These are phyloP conservation scores for Drosophila insularis DNA, from an alignment of 1,140 invertebrate species.

Conservation along the genomic window DNA sequence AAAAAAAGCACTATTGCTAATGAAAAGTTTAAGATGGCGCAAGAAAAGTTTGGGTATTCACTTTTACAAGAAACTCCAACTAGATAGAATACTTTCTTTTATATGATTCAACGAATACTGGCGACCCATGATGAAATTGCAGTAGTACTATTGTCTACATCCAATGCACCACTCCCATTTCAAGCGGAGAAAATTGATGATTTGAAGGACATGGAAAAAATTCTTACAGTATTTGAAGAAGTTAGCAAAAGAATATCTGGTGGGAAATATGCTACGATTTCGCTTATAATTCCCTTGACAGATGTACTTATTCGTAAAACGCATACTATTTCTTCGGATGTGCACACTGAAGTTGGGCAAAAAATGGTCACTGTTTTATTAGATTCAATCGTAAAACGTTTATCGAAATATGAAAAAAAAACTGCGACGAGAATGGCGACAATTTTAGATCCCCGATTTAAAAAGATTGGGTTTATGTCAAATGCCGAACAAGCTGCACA, in stretches of 20 bases:
- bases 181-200: neutral
- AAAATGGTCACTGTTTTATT: neutral
- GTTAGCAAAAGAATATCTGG: neutral
- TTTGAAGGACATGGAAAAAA: neutral
- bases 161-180: constrained; percentile 1
- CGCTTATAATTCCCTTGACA: neutral
- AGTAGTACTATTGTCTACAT: neutral
- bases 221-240: neutral
- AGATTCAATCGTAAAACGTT: too few species aligned
- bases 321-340: neutral
- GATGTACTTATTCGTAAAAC: neutral
- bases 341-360: neutral
- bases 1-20: constrained; percentile 12
- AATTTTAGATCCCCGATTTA: neutral
- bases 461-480: too few species aligned
- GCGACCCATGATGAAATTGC: neutral
- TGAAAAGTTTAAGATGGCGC: neutral
- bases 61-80: neutral
- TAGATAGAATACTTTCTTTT: constrained; percentile 3
- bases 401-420: neutral
- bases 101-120: constrained; percentile 6
- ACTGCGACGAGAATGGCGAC: neutral
- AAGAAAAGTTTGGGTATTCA: constrained; percentile 1
- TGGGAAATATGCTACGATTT: neutral
- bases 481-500: too few species aligned